These are phyloP conservation scores for Lethrus apterus DNA, from an alignment of 1,140 invertebrate genomes.

Conservation along the genomic window DNA sequence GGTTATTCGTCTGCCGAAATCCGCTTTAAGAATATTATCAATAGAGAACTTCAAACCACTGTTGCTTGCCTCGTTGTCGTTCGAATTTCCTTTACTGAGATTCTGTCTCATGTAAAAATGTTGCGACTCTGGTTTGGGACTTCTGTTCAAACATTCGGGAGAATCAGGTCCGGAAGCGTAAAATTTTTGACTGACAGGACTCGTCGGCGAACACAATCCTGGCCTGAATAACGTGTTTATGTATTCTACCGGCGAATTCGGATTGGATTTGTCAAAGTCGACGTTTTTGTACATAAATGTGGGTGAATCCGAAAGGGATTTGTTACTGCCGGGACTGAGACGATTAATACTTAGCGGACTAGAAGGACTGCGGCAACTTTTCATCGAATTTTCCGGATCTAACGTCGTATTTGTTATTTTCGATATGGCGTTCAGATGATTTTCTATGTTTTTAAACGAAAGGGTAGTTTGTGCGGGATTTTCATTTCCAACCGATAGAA, in stretches of 20 bases:
- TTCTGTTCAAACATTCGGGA: conserved; percentile 16
- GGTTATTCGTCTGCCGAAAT: conserved; percentile 71
- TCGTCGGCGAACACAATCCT: conserved; percentile 25
- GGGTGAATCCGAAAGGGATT: conserved; percentile 26
- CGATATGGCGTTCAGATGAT: conserved; percentile 51
- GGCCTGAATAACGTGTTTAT: conserved; percentile 17
- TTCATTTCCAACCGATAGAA: conserved; percentile 59
- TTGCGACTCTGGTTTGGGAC: conserved; percentile 22
- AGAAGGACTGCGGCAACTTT: conserved; percentile 23
- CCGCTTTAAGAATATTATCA: conserved; percentile 85
- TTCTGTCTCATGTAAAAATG: conserved; percentile 27
- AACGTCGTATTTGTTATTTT: conserved; percentile 44
- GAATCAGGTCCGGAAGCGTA: conserved; percentile 25
- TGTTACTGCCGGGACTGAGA: conserved; percentile 32
- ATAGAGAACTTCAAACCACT: conserved; percentile 80
- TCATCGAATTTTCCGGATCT: conserved; percentile 19
- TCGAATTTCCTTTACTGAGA: conserved; percentile 29
- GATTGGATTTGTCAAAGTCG: conserved; percentile 23
- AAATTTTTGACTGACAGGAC: conserved; percentile 15
- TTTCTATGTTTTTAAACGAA: conserved; percentile 53
- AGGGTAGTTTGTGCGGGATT: conserved; percentile 39
- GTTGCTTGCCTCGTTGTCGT: conserved; percentile 52
- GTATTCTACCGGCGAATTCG: conserved; percentile 20
- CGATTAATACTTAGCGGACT: conserved; percentile 28
- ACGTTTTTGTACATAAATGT: conserved; percentile 21